phyloP scores from a whole-genome alignment of 2,113 vertebrate genomes.

The Choloepus hoffmanni region DNA sequence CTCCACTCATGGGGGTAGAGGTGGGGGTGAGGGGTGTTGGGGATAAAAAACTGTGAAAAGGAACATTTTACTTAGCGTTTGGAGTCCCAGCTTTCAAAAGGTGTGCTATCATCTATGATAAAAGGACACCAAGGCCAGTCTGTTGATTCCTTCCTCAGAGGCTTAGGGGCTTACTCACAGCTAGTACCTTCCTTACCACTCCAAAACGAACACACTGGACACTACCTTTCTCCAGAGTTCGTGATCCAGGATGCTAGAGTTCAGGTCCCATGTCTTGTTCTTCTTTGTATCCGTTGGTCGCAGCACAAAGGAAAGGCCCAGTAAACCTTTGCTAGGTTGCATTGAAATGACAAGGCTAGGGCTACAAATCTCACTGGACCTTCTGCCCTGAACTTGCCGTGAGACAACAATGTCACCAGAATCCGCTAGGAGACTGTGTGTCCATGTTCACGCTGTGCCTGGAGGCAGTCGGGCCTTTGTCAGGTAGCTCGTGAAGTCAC shows the following conservation, averaged over 20 bases:
- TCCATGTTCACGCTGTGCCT: neutral
- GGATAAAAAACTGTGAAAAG: neutral
- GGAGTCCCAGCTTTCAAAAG: slow-evolving; percentile 17
- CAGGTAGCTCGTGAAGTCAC: neutral
- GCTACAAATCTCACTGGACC: neutral
- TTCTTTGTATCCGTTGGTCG: neutral
- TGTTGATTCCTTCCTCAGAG: neutral
- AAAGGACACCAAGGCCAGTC: neutral
- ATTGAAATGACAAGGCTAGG: neutral
- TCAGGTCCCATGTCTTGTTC: neutral
- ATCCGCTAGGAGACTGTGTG: neutral
- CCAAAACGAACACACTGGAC: neutral
- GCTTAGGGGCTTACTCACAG: neutral
- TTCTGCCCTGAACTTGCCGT: neutral
- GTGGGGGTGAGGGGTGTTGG: no score
- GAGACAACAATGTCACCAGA: neutral
- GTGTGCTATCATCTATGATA: neutral
- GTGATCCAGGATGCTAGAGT: neutral
- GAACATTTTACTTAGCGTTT: neutral
- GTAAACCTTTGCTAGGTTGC: neutral
- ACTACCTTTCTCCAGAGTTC: neutral
- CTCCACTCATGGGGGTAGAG: neutral
- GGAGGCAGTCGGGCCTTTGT: neutral
- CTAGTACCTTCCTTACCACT: neutral
- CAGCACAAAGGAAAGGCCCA: neutral